Conservation (phyloP, 2,113 vertebrate genomes). For the Bubo bubo region DNA sequence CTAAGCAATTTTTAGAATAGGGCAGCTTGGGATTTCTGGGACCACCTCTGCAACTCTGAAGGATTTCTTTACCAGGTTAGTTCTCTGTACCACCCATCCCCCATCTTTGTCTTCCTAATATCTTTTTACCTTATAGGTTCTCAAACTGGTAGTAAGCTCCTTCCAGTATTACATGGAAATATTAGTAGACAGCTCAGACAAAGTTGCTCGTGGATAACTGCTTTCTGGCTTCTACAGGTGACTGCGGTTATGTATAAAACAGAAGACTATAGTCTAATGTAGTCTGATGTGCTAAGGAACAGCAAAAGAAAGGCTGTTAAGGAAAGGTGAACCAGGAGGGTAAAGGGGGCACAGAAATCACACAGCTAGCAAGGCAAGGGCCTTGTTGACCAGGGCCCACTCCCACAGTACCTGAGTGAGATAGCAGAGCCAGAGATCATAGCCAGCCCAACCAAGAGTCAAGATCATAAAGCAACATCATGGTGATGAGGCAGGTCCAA, state of each 20-base stretch:
- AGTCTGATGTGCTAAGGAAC: background rate
- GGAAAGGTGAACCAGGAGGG: background rate
- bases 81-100: background rate
- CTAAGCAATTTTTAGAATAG: background rate
- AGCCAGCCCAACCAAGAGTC: background rate
- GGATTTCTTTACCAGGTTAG: background rate
- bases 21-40: background rate
- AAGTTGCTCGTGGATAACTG: background rate
- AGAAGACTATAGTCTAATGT: background rate
- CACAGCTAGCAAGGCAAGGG: background rate
- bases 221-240: background rate
- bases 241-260: background rate
- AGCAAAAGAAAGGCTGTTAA: background rate
- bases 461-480: background rate
- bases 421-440: background rate
- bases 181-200: background rate
- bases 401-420: background rate
- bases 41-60: background rate
- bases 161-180: background rate
- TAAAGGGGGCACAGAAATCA: background rate
- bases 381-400: background rate
- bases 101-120: background rate
- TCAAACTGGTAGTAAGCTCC: background rate
- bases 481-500: background rate
- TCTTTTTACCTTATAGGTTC: background rate